Conservation (phyloP, 2,888 invertebrate genomes). For the Drosophila borealis region DNA sequence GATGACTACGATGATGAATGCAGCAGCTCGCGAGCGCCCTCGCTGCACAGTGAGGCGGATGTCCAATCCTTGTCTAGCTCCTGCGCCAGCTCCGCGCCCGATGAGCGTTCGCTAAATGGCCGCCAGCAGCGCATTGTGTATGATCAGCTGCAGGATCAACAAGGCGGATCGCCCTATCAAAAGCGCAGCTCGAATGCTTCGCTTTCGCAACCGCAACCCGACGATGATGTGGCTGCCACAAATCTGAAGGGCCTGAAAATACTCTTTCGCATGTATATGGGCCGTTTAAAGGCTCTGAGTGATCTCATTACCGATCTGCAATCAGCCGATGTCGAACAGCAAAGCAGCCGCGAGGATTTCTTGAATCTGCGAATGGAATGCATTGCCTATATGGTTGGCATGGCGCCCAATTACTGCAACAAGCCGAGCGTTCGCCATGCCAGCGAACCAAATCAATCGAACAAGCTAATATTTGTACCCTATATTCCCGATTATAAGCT, state of each 20-base stretch:
- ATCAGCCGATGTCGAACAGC: constrained; percentile 78
- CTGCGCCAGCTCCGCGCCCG: constrained; percentile 74
- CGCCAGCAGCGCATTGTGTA: constrained; percentile 76
- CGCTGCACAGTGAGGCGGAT: constrained; percentile 79
- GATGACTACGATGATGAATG: constrained; percentile 74
- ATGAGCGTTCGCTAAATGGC: constrained; percentile 73
- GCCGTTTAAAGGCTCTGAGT: constrained; percentile 84
- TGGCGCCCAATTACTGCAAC: constrained; percentile 68
- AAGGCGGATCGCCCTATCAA: constrained; percentile 62
- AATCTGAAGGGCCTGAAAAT: constrained; percentile 86
- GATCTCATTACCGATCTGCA: constrained; percentile 80
- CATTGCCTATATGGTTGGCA: constrained; percentile 77
- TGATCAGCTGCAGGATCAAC: constrained; percentile 79
- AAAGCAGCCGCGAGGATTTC: constrained; percentile 75
- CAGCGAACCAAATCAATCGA: constrained; percentile 37
- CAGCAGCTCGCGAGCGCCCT: constrained; percentile 76
- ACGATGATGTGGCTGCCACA: constrained; percentile 67
- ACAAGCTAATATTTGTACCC: constrained; percentile 74
- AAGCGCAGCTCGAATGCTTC: constrained; percentile 79
- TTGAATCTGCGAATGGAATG: constrained; percentile 82
- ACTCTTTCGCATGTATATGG: constrained; percentile 87
- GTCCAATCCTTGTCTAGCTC: constrained; percentile 80
- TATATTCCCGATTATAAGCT: constrained; percentile 83
- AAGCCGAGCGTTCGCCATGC: constrained; percentile 55
- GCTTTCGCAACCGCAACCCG: constrained; percentile 61